Base-by-base conservation (phyloP, 1,140 invertebrate species). In the Paralvinella palmiformis region DNA sequence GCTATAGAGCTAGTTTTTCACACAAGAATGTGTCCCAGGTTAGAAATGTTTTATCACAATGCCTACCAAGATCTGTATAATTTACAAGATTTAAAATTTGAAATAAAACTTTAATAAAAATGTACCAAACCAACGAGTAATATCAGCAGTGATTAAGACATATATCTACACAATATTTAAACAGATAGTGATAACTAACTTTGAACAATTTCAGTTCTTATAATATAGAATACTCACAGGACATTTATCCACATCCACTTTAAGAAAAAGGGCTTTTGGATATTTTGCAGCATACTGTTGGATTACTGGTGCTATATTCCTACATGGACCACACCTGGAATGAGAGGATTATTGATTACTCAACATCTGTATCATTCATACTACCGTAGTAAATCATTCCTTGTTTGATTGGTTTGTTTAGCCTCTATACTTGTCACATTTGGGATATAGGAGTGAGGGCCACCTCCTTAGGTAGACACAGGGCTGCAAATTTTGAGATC, bases 321-420 rank as follows among this genome's bases (percentile, higher is more conserved):
- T 89, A 76, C 95, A 98, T 0, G 94, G 94, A n/a, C 91, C 91
- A 82, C 94, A 95, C 91, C 91, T 94, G 65, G n/a, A n/a, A n/a
- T n/a, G n/a, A n/a, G n/a, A n/a, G n/a, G n/a, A n/a, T n/a, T n/a
- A n/a, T n/a, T n/a, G n/a, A n/a, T n/a, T n/a, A n/a, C n/a, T n/a
- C n/a, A n/a, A n/a, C n/a, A n/a, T n/a, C n/a, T n/a, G n/a, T n/a
- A n/a, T n/a, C n/a, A n/a, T n/a, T n/a, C n/a, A n/a, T n/a, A n/a
- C n/a, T n/a, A n/a, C n/a, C n/a, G n/a, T n/a, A n/a, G n/a, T n/a
- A n/a, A n/a, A n/a, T n/a, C n/a, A n/a, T n/a, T n/a, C n/a, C n/a
- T n/a, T n/a, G n/a, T n/a, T n/a, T n/a, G n/a, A n/a, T n/a, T n/a
- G n/a, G n/a, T n/a, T n/a, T n/a, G n/a, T n/a, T n/a, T n/a, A n/a